Base-by-base conservation (phyloP, 2,797 vertebrate genomes). In the Macroramphosus scolopax region DNA sequence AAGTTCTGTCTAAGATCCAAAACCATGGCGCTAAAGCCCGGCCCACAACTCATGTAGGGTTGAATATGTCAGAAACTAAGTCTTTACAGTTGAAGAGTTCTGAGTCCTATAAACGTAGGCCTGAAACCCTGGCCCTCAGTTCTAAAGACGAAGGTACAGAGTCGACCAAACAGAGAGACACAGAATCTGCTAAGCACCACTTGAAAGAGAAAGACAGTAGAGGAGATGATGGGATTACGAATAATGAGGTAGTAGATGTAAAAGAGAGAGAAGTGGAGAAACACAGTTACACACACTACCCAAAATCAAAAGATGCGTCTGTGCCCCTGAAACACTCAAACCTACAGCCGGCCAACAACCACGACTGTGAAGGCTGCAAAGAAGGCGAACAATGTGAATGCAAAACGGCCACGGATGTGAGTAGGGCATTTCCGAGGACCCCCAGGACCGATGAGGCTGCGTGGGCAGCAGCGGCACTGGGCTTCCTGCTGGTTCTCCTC, bases 401-500 rank as follows among this genome's bases (percentile, higher is more conserved):
- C 36, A 5, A 9, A 0, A 43, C 17, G 41, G 44, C 28, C 1
- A 18, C 57, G 2, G 14, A 3, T 2, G 53, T 15, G 24, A 42
- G 7, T 4, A 32, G 7, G 3, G 66, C 6, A 5, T 18, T 68
- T 39, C 75, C 58, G 0, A 85, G 79, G 30, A 90, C 89, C 2
- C 88, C 81, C 0, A 90, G 89, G 48, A 91, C 91, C 0, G 89
- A 94, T 4, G 93, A 96, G 59, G 94, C 93, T 0, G 81, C 89
- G 42, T 96, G 94, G 94, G 94, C 94, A 0, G 93, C 93, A 1
- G 92, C 89, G 0, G 91, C 94, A 0, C 77, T 96, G 34, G 92
- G 92, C 8, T 94, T 94, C 72, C 85, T 95, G 48, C 75, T 96
- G 55, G 87, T 91, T 16, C 84, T 95, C 41, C 87, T 95, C 16